These are phyloP conservation scores for Nestor notabilis DNA, from an alignment of 2,113 vertebrate genomes.

Conservation along the genomic window DNA sequence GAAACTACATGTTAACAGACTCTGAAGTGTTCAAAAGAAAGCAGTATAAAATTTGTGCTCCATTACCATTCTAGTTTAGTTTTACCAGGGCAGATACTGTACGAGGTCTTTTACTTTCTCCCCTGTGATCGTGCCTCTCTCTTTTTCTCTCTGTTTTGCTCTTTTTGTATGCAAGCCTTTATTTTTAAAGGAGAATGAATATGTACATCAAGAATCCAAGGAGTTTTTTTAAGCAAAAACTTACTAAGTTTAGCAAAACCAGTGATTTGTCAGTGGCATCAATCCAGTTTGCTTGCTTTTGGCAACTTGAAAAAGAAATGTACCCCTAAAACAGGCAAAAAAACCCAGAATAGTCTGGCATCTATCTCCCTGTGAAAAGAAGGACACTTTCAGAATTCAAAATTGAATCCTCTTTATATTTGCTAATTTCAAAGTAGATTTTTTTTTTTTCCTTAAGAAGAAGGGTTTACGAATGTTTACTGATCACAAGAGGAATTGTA, in stretches of 20 bases:
- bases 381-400: not conserved
- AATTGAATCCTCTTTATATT: not conserved
- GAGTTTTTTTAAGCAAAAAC: not conserved
- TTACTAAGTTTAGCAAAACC: not conserved
- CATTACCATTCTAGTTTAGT: conserved; percentile 51
- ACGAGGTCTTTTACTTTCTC: not conserved
- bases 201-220: not conserved
- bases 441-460: conserved; percentile 58
- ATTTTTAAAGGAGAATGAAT: not conserved
- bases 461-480: conserved; percentile 78
- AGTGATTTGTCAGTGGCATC: not conserved
- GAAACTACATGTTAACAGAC: conserved; percentile 89
- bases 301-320: not conserved
- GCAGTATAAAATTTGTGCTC: conserved; percentile 69
- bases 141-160: not conserved
- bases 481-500: conserved; percentile 86
- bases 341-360: not conserved
- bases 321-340: not conserved
- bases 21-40: conserved; percentile 74
- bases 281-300: not conserved
- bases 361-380: not conserved
- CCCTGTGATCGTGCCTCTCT: not conserved
- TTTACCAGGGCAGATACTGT: not conserved
- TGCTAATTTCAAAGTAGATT: conserved; percentile 33
- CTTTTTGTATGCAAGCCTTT: not conserved